Conservation (phyloP, 1,140 invertebrate species). For the Pseudachorutes palmiensis region DNA sequence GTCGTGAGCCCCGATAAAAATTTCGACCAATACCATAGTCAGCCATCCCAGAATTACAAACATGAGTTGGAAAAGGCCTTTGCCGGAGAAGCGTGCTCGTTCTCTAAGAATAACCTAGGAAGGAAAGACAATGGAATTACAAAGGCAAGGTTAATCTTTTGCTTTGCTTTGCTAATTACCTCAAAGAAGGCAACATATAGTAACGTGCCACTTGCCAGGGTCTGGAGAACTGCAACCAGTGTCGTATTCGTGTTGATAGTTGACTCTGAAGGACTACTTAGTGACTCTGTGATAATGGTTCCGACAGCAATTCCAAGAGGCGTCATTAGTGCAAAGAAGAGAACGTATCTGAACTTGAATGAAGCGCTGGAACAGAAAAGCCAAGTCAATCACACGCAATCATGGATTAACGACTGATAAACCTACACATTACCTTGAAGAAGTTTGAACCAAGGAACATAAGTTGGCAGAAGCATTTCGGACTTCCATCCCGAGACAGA, state of each 20-base stretch:
- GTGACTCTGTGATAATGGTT: constrained; percentile 34
- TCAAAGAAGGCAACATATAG: constrained; percentile 39
- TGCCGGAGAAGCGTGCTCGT: constrained; percentile 36
- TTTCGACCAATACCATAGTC: constrained; percentile 34
- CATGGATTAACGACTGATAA: no score
- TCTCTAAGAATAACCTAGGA: constrained; percentile 34
- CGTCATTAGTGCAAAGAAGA: constrained; percentile 37
- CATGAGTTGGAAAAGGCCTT: constrained; percentile 32
- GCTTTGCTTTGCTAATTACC: constrained; percentile 26
- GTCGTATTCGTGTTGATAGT: constrained; percentile 24
- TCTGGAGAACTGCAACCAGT: constrained; percentile 36
- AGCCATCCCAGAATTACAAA: constrained; percentile 36
- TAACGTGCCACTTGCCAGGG: constrained; percentile 34
- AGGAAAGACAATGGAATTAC: background rate
- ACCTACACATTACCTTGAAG: constrained; percentile 24
- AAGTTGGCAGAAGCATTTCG: constrained; percentile 32
- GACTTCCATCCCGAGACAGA: constrained; percentile 64
- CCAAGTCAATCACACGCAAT: no score
- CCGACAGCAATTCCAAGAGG: constrained; percentile 36
- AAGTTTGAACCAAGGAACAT: constrained; percentile 36
- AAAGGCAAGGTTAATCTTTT: background rate
- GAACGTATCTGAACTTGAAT: constrained; percentile 37
- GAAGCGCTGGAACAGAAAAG: constrained; percentile 23
- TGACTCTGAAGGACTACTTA: constrained; percentile 8
- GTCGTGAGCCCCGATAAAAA: constrained; percentile 22